phyloP scores from a whole-genome alignment of 2,797 vertebrate species.

The Tokudaia muenninki region DNA sequence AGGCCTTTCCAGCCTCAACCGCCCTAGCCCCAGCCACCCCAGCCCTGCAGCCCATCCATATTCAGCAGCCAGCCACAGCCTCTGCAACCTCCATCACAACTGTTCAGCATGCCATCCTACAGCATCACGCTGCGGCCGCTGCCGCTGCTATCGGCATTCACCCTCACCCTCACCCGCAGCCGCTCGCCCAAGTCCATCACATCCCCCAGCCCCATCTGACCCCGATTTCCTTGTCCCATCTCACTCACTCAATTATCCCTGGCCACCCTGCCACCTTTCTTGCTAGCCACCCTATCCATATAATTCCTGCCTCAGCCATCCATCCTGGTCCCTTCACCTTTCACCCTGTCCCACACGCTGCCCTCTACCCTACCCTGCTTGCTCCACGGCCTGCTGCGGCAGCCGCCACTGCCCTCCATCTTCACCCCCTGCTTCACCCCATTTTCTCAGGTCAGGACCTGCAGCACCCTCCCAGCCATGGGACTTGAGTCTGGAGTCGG shows the following conservation, averaged over 20 bases:
- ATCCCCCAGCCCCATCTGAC: slow-evolving; percentile 93
- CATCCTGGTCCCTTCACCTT: slow-evolving; percentile 96
- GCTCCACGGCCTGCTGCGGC: slow-evolving; percentile 94
- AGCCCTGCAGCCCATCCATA: slow-evolving; percentile 96
- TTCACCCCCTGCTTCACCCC: slow-evolving; percentile 98
- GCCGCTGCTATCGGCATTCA: slow-evolving; percentile 94
- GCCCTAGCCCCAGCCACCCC: slow-evolving; percentile 91
- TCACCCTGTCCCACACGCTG: slow-evolving; percentile 95
- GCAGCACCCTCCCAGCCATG: slow-evolving; percentile 98
- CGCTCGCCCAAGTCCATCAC: slow-evolving; percentile 94
- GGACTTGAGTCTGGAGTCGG: slow-evolving; percentile 92
- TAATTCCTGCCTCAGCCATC: slow-evolving; percentile 97
- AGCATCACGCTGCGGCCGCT: slow-evolving; percentile 94
- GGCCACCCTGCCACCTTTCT: slow-evolving; percentile 97
- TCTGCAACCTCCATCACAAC: slow-evolving; percentile 96
- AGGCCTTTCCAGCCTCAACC: slow-evolving; percentile 93
- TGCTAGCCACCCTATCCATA: slow-evolving; percentile 98
- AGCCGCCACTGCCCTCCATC: slow-evolving; percentile 95
- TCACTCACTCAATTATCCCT: slow-evolving; percentile 96
- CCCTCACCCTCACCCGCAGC: slow-evolving; percentile 96
- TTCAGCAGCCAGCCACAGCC: slow-evolving; percentile 94
- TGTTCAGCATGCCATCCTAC: slow-evolving; percentile 97
- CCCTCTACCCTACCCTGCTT: slow-evolving; percentile 97
- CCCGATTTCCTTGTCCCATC: slow-evolving; percentile 91
- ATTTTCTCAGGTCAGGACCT: slow-evolving; percentile 99